A percentile compares a stretch with the other conserved stretches of the same genome.
Evolutionary conservation across 2,113 vertebrate genomes (phyloP).

Genomic region (Epinephelus cyanopodus): DNA sequence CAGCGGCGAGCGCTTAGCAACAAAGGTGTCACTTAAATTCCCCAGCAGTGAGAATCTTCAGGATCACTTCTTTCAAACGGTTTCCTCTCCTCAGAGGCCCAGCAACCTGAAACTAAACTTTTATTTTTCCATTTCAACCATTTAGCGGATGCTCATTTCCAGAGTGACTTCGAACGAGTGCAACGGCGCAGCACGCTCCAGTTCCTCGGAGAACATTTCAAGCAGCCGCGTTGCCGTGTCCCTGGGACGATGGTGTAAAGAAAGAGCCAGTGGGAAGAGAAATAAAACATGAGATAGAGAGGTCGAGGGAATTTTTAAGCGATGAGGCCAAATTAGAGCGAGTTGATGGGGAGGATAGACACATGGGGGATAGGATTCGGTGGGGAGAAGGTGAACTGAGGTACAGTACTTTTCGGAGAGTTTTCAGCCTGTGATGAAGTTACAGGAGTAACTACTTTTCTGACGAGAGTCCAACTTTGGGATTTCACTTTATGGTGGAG

Average conservation of each 20-base stretch:
- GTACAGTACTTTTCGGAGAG: conserved; percentile 1
- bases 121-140: conserved; percentile 31
- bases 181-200: not conserved
- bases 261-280: conserved; percentile 12
- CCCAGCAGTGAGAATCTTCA: conserved; percentile 11
- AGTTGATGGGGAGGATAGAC: conserved; percentile 4
- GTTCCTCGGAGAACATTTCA: conserved; percentile 47
- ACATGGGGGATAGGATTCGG: accelerated
- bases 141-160: conserved; percentile 6
- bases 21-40: conserved; percentile 20
- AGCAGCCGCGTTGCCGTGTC: conserved; percentile 7
- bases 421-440: conserved; percentile 32
- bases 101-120: conserved; percentile 44
- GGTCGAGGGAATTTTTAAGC: conserved; percentile 39
- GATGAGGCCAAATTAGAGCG: conserved; percentile 35
- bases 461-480: not conserved
- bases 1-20: not conserved
- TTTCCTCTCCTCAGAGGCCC: conserved; percentile 37
- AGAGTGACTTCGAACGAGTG: not conserved
- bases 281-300: conserved; percentile 48
- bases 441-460: not conserved
- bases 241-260: conserved; percentile 19
- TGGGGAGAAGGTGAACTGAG: conserved; percentile 18
- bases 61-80: conserved; percentile 12
- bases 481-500: not conserved